Evolutionary conservation across 1,140 invertebrate genomes (phyloP).

Genomic region (Rhagoletis zephyria): DNA sequence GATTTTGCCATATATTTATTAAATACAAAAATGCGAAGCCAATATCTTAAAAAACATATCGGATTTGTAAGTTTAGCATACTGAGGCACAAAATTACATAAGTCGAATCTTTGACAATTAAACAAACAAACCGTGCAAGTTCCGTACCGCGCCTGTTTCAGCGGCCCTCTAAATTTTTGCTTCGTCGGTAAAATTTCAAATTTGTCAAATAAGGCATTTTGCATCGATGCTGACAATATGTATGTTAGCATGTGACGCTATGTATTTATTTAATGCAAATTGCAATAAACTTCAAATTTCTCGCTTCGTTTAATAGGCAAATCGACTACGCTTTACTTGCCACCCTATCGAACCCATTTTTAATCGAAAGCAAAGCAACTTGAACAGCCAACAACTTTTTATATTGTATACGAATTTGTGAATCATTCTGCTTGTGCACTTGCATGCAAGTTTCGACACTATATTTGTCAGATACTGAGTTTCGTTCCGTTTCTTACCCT

Average conservation of each 20-base stretch:
- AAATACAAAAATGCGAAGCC: no score
- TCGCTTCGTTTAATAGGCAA: constrained; percentile 41
- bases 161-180: no score
- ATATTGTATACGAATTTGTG: not conserved
- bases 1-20: no score
- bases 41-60: no score
- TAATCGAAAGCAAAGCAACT: constrained; percentile 48
- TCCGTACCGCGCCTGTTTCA: no score
- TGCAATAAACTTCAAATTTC: constrained; percentile 52
- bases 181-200: no score
- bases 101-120: no score
- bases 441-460: not conserved
- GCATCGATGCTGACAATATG: no score
- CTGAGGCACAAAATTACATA: no score
- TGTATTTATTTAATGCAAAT: constrained; percentile 36
- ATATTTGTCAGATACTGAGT: not conserved
- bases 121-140: no score
- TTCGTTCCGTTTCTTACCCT: not conserved
- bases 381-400: constrained; percentile 12
- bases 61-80: no score
- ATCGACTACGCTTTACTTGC: not conserved
- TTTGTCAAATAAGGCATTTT: no score
- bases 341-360: constrained; percentile 29
- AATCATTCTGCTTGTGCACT: not conserved
- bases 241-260: not conserved